phyloP scores from a whole-genome alignment of 1,140 invertebrate genomes.

The Berghia stephanieae region DNA sequence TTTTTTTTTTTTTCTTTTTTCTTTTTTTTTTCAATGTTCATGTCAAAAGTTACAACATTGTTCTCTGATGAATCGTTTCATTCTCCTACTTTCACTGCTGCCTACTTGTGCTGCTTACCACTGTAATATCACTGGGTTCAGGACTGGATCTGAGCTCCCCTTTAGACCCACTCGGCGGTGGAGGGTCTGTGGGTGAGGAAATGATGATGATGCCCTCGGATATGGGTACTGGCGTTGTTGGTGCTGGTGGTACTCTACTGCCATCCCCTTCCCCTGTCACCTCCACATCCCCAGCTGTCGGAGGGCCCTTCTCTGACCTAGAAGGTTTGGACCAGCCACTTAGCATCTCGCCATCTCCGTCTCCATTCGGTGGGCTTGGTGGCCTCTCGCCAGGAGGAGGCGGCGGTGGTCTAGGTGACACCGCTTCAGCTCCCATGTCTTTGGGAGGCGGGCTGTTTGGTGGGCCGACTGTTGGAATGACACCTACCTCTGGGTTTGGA shows the following conservation, averaged over 20 bases:
- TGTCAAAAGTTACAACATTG: too few species aligned
- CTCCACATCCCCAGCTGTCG: neutral
- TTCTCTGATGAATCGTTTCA: too few species aligned
- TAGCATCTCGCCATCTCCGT: neutral
- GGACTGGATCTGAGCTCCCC: slow-evolving; percentile 22
- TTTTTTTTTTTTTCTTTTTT: too few species aligned
- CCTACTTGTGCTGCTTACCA: too few species aligned
- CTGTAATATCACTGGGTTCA: too few species aligned
- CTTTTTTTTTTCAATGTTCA: too few species aligned
- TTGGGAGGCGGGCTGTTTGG: neutral
- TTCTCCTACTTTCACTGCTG: too few species aligned
- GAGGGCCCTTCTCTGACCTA: neutral
- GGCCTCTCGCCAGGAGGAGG: neutral
- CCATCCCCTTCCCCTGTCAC: neutral
- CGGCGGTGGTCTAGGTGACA: neutral
- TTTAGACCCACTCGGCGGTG: slow-evolving; percentile 21
- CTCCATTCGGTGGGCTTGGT: neutral
- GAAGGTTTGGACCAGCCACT: neutral
- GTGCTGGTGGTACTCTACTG: neutral
- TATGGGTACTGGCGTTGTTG: neutral
- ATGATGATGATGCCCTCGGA: slow-evolving; percentile 19
- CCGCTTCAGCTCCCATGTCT: neutral
- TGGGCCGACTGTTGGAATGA: neutral
- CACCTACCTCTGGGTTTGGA: neutral
- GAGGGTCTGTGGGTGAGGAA: neutral